Evolutionary conservation across 2,888 invertebrate genomes (phyloP).

Genomic region (Tenthredo distinguenda): DNA sequence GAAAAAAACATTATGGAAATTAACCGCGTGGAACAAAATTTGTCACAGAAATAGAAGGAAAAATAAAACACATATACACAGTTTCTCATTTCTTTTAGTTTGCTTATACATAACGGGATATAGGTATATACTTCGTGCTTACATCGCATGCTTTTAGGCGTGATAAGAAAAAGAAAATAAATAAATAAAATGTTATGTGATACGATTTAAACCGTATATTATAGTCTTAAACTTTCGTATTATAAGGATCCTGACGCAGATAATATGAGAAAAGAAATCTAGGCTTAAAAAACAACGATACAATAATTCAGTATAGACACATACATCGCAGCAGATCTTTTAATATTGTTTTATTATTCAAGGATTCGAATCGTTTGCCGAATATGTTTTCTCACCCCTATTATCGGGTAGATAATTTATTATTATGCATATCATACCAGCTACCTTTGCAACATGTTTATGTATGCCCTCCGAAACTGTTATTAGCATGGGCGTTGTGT

Average conservation of each 20-base stretch:
- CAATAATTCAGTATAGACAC: background rate
- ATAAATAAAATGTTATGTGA: background rate
- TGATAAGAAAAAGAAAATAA: background rate
- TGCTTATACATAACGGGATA: background rate
- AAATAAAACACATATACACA: background rate
- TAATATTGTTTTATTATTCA: slow-evolving; percentile 10
- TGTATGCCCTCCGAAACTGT: slow-evolving; percentile 53
- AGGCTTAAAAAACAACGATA: background rate
- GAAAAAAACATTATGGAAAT: background rate
- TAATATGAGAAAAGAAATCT: background rate
- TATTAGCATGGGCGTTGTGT: slow-evolving; percentile 59
- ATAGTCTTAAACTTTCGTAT: background rate
- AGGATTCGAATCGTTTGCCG: background rate
- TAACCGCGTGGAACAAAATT: background rate
- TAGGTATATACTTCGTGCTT: background rate
- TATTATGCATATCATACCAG: background rate
- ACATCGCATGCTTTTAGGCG: background rate
- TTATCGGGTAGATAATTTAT: background rate
- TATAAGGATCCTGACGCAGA: slow-evolving; percentile 43
- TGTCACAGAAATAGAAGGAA: background rate
- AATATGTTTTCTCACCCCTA: background rate
- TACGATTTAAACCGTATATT: background rate
- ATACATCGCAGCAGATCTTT: background rate
- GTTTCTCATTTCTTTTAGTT: background rate
- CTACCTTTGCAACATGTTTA: background rate